Evolutionary conservation across 2,888 invertebrate genomes (phyloP), one percentile per base, ranked within the genome.

Genomic region (Diloba caeruleocephala): DNA sequence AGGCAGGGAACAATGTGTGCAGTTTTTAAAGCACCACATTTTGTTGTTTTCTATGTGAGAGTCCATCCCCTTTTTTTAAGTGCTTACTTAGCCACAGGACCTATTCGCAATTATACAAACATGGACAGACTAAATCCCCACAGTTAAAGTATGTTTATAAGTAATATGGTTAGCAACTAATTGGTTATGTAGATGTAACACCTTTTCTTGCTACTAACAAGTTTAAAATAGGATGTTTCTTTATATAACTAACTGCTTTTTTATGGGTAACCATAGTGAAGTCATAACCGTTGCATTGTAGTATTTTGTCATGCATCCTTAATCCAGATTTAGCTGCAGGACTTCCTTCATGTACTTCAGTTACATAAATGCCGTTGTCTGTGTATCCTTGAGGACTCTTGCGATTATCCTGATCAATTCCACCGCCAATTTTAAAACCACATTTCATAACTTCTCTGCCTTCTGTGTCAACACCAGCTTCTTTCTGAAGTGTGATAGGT

Each of bases 191-290:
- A 60, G 98, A 98, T 49, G 99, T 99, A 0, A 99, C 98, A 45
- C 99, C 99, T 94, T 98, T 98, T 76, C 99, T 95, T 42, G 99
- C 99, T 38, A 99, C 98, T 71, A 99, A 94, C 90, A 99, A 95
- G 91, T 99, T 99, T 72, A 99, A 94, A 34, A 98, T 96, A 25
- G 98, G 98, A 90, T 98, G 98, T 90, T 99, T 98, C 82, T 98
- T 97, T 68, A 99, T 99, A 87, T 99, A 99, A 85, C 98, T 98
- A 17, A 99, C 99, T 43, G 99, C 99, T 84, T 99, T 98, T 94
- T 99, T 99, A 90, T 99, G 99, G 28, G 99, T 99, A 31, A 99
- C 98, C 97, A 99, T 96, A 42, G 99, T 99, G 84, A 99, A 98
- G 85, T 99, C 99, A 81, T 96, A 96, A 9, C 98, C 98, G 88